These are phyloP conservation scores for Zaprionus africanus DNA, from an alignment of 1,140 invertebrate species.

Conservation along the genomic window DNA sequence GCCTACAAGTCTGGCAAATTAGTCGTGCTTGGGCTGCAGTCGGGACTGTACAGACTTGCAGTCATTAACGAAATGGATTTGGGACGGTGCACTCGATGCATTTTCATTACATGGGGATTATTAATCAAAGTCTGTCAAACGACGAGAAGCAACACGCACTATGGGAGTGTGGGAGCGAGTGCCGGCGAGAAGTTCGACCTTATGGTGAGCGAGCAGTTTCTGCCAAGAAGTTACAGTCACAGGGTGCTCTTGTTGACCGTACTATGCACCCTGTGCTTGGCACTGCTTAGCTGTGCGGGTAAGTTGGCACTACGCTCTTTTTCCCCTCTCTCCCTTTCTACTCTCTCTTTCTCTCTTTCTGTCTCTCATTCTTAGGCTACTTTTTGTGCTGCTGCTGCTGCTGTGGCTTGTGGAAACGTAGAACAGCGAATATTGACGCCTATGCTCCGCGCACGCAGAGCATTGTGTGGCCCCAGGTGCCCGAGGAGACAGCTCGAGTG, in stretches of 20 bases:
- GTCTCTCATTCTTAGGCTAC: slow-evolving; percentile 34
- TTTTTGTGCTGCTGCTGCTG: slow-evolving; percentile 42
- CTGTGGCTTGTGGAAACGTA: slow-evolving; percentile 1
- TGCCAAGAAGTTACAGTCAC: slow-evolving; percentile 8
- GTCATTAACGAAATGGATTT: slow-evolving; percentile 70
- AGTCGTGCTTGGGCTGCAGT: not conserved
- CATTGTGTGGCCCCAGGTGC: slow-evolving; percentile 66
- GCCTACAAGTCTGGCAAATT: not conserved
- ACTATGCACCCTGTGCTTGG: slow-evolving; percentile 24
- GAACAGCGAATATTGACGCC: slow-evolving; percentile 43
- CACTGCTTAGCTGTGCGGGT: slow-evolving; percentile 48
- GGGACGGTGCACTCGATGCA: slow-evolving; percentile 49
- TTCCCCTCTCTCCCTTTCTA: too few species aligned
- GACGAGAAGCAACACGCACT: slow-evolving; percentile 10
- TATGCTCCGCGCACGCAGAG: slow-evolving; percentile 67
- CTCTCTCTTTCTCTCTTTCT: not conserved
- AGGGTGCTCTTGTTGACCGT: slow-evolving; percentile 29
- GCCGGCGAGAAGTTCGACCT: not conserved
- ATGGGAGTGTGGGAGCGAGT: slow-evolving; percentile 2
- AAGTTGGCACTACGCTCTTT: slow-evolving; percentile 7
- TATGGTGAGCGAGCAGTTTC: not conserved
- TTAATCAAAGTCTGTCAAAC: slow-evolving; percentile 41
- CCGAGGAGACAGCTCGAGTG: slow-evolving; percentile 39
- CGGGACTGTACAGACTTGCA: slow-evolving; percentile 14
- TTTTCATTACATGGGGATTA: slow-evolving; percentile 51